Evolutionary conservation across 1,140 invertebrate species (phyloP), one percentile per base, ranked within the genome.

Genomic region (Archivesica marissinica): DNA sequence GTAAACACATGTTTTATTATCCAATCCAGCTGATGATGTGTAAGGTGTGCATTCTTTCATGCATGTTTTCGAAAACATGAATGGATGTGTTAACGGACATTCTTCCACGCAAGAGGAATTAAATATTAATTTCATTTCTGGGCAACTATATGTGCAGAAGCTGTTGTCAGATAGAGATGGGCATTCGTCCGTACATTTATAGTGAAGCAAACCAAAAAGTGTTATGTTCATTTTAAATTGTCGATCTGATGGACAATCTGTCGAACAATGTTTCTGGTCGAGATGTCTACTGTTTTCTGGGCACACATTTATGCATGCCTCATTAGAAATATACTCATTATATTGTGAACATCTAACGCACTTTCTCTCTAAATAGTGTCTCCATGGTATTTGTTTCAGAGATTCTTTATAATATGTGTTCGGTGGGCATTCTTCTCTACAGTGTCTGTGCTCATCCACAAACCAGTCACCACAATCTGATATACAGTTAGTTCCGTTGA

Each of bases 401-500:
- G 15, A 30, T 23, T 72, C 68, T 44, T 50, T 38, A 13, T 47
- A 25, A 44, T 44, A 72, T 6, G 38, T 41, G 13, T 15, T 30
- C 2, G n/a, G 17, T 20, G 68, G 39, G 47, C 68, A 72, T 13
- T 38, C 1, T 13, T 17, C 20, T 13, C 41, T 23, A 23, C 68
- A 72, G 9, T 72, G 6, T 50, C 68, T 23, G 15, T 64, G 33
- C 6, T 72, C 68, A n/a, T 72, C 44, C 4, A 72, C 68, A 25
- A 50, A 72, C 39, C 20, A 30, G 4, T 72, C 44, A 13, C 68
- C 68, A 44, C 68, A 72, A 25, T 25, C 6, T n/a, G 44, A 44
- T 7, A 72, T 41, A 50, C 68, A 72, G 20, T 44, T 72, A n/a
- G 23, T 47, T 1, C 68, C 68, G 35, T 72, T 72, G 4, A 72